phyloP scores from a whole-genome alignment of 2,888 invertebrate genomes.

The Rhamphomyia laevipes region DNA sequence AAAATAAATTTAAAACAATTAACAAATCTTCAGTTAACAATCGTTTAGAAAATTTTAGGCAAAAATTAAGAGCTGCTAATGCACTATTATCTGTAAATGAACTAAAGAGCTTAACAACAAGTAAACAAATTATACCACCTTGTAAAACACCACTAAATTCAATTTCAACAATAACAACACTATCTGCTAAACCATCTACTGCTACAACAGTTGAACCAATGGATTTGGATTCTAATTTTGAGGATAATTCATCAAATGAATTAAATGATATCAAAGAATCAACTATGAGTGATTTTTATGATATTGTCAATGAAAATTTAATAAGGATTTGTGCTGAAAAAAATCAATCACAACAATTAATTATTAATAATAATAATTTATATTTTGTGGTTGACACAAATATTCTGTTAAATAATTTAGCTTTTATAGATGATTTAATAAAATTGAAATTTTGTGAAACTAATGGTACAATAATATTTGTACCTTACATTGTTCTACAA shows the following conservation, averaged over 20 bases:
- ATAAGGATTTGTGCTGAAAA: conserved; percentile 19
- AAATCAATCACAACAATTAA: conserved; percentile 14
- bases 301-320: conserved; percentile 21
- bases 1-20: not conserved
- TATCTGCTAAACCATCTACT: not conserved
- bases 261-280: conserved; percentile 4
- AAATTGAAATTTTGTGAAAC: conserved; percentile 23
- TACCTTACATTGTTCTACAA: conserved; percentile 42
- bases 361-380: conserved; percentile 18
- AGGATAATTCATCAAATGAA: conserved; percentile 1
- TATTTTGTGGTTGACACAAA: conserved; percentile 42
- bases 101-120: not conserved
- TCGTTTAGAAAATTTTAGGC: conserved; percentile 18
- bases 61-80: conserved; percentile 1
- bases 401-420: conserved; percentile 37
- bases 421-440: conserved; percentile 32
- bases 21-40: conserved; percentile 16
- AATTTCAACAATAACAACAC: too few relatives aligned
- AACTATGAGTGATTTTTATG: conserved; percentile 18
- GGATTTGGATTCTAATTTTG: conserved; percentile 22
- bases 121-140: not conserved
- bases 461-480: conserved; percentile 31
- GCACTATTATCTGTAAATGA: not conserved
- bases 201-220: conserved; percentile 22
- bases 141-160: not conserved